Conservation (phyloP, 2,797 vertebrate species). For the Poeciliopsis gracilis region DNA sequence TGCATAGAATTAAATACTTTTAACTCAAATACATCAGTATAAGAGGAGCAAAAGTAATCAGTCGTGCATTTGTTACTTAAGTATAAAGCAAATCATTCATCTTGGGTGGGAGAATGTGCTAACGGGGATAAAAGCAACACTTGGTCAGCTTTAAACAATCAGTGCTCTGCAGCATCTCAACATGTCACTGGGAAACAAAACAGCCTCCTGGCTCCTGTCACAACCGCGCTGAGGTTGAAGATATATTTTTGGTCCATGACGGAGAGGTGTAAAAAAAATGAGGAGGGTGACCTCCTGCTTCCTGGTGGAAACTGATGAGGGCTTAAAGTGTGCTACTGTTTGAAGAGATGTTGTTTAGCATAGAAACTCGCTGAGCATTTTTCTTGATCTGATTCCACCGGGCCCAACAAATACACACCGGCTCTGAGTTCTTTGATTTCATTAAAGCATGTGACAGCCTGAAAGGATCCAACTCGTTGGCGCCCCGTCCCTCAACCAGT, state of each 20-base stretch:
- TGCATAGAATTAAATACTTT: constrained; percentile 8
- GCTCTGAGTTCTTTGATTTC: constrained; percentile 12
- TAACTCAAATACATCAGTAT: constrained; percentile 6
- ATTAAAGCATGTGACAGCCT: constrained; percentile 10
- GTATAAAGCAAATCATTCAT: constrained; percentile 3
- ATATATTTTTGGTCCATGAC: constrained; percentile 71
- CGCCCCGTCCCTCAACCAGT: neutral
- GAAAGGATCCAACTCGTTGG: neutral
- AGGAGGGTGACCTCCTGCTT: constrained; percentile 46
- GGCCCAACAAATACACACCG: neutral
- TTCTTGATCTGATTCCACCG: neutral
- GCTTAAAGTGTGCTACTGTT: constrained; percentile 3
- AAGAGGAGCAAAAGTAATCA: constrained; percentile 3
- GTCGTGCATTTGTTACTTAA: neutral
- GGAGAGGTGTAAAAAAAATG: constrained; percentile 60
- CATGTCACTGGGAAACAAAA: constrained; percentile 44
- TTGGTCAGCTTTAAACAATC: constrained; percentile 34
- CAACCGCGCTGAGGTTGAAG: constrained; percentile 26
- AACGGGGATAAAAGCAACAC: neutral
- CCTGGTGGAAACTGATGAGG: constrained; percentile 37
- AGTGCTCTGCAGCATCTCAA: constrained; percentile 46
- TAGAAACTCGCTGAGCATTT: constrained; percentile 4
- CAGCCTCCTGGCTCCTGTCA: constrained; percentile 37
- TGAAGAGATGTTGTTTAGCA: constrained; percentile 3
- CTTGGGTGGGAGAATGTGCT: neutral